Percentiles rank a stretch among this genome's conserved stretches.
phyloP scores from a whole-genome alignment of 2,888 invertebrate genomes.

The Dascillus cervinus region DNA sequence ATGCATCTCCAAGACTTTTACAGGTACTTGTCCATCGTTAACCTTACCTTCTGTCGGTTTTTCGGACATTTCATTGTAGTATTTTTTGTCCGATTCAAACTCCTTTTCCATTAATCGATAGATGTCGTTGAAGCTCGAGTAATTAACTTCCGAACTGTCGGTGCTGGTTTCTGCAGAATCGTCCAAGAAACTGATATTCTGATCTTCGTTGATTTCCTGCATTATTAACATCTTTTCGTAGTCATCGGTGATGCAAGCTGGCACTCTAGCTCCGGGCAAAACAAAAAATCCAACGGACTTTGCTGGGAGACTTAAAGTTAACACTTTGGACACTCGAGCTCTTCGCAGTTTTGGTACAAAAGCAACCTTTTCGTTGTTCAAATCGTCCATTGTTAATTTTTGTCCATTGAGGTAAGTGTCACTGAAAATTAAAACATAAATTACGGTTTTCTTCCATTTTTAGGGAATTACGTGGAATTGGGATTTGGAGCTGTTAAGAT shows the following conservation, averaged over 20 bases:
- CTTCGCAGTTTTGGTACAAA: slow-evolving; percentile 40
- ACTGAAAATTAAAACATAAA: slow-evolving; percentile 38
- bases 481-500: slow-evolving; percentile 35
- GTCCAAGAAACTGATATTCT: no score
- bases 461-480: no score
- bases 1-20: no score
- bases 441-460: no score
- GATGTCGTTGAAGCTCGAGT: no score
- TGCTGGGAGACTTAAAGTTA: slow-evolving; percentile 55
- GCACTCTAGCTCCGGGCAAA: slow-evolving; percentile 55
- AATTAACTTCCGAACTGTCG: no score
- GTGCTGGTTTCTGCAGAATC: no score
- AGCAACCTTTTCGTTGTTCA: slow-evolving; percentile 40
- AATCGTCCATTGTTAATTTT: slow-evolving; percentile 49
- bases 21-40: no score
- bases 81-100: slow-evolving; percentile 29
- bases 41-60: no score
- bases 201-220: slow-evolving; percentile 26
- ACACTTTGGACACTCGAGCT: slow-evolving; percentile 44
- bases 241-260: slow-evolving; percentile 45
- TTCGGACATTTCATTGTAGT: slow-evolving; percentile 20
- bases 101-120: slow-evolving; percentile 27
- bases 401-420: slow-evolving; percentile 58
- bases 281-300: slow-evolving; percentile 71
- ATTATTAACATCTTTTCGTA: slow-evolving; percentile 26